Evolutionary conservation across 2,888 invertebrate species (phyloP).

Genomic region (Trachelus troglodyta): DNA sequence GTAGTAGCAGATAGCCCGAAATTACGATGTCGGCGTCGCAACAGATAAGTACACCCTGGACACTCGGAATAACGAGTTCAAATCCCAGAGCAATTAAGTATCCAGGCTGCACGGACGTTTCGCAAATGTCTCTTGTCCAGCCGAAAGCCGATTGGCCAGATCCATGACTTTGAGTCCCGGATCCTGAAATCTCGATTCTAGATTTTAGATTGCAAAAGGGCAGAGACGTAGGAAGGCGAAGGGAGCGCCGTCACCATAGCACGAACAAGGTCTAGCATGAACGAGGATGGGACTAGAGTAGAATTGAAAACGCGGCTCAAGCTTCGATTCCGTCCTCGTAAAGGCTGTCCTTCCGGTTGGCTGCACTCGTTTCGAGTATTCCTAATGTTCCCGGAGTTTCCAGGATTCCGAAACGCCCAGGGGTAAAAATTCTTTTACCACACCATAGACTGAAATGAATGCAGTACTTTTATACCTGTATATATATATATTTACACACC

Average conservation of each 20-base stretch:
- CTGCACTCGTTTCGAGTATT: neutral
- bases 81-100: slow-evolving; percentile 56
- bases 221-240: neutral
- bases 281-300: neutral
- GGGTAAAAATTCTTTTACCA: neutral
- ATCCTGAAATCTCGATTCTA: neutral
- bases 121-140: neutral
- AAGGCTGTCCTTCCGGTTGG: neutral
- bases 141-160: neutral
- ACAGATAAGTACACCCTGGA: neutral
- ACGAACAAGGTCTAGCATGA: neutral
- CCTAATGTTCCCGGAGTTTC: neutral
- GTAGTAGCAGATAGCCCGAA: neutral
- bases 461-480: neutral
- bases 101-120: neutral
- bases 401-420: neutral
- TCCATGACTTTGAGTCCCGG: neutral
- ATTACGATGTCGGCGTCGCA: neutral
- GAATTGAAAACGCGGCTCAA: neutral
- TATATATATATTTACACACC: no score
- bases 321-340: neutral
- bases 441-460: neutral
- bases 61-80: slow-evolving; percentile 50
- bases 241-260: neutral
- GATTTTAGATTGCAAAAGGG: neutral